Evolutionary conservation across 2,113 vertebrate genomes (phyloP).

Genomic region (Panthera leo): DNA sequence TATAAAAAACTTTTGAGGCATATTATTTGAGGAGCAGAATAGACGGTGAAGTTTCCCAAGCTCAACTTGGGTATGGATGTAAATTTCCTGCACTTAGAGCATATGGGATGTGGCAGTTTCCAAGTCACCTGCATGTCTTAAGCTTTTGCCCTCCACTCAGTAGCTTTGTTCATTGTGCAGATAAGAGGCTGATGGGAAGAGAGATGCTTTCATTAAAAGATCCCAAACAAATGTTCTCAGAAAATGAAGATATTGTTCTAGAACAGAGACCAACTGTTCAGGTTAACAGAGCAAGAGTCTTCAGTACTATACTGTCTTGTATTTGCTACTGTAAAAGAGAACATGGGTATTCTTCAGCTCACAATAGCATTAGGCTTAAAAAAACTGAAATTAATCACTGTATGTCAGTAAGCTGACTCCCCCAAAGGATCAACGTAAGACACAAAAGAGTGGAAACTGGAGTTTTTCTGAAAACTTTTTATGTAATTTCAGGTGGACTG

Average conservation of each 20-base stretch:
- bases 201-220: conserved; percentile 78
- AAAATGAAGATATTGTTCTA: conserved; percentile 82
- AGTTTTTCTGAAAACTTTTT: conserved; percentile 35
- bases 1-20: neutral
- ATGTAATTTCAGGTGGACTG: neutral
- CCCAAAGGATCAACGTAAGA: conserved; percentile 29
- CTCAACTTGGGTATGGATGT: neutral
- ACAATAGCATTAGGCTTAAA: conserved; percentile 58
- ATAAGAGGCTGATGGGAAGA: conserved; percentile 73
- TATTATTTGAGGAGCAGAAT: neutral
- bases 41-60: neutral
- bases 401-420: neutral
- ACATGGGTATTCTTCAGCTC: conserved; percentile 60
- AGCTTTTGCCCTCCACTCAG: conserved; percentile 59
- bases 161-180: conserved; percentile 77
- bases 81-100: neutral
- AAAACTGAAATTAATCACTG: conserved; percentile 59
- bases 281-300: conserved; percentile 76
- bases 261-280: conserved; percentile 82
- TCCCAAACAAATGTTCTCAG: conserved; percentile 78
- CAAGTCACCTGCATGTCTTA: conserved; percentile 74
- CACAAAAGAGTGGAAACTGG: neutral
- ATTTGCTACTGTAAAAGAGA: conserved; percentile 67
- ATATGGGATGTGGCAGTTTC: neutral
- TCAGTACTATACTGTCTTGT: conserved; percentile 49